A percentile compares a stretch with the other conserved stretches of the same genome.
Conservation (phyloP, 2,113 vertebrate genomes). For the Isichthys henryi region DNA sequence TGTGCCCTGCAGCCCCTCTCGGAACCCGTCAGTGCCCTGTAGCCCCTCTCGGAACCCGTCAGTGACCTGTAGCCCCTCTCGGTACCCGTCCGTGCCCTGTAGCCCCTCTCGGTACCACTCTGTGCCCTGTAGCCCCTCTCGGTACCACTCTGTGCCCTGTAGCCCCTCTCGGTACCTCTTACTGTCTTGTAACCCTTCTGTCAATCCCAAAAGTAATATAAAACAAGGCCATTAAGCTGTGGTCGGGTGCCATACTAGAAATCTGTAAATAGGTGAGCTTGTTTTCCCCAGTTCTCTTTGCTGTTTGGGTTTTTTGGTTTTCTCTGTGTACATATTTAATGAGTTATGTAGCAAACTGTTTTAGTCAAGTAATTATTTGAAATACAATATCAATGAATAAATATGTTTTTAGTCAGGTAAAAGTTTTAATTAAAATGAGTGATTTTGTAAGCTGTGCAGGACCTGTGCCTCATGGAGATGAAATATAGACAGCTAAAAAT, state of each 20-base stretch:
- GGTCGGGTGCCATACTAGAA: conserved; percentile 53
- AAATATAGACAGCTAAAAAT: conserved; percentile 64
- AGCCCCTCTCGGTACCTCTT: background rate
- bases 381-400: conserved; percentile 19
- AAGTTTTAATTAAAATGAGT: conserved; percentile 26
- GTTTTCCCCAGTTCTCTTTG: conserved; percentile 56
- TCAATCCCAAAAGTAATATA: conserved; percentile 35
- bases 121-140: background rate
- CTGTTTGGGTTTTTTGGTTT: conserved; percentile 67
- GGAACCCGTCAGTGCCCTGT: background rate
- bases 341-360: conserved; percentile 64
- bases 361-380: conserved; percentile 44
- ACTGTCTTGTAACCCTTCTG: conserved; percentile 6
- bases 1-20: background rate
- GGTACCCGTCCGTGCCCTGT: conserved; percentile 3
- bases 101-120: background rate
- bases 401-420: background rate
- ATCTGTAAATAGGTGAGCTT: conserved; percentile 63
- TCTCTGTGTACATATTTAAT: conserved; percentile 76
- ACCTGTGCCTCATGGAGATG: conserved; percentile 55
- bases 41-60: background rate
- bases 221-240: conserved; percentile 48
- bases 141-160: conserved; percentile 5
- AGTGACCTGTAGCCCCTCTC: background rate
- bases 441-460: conserved; percentile 50